A percentile compares a stretch with the other conserved stretches of the same genome.
phyloP scores from a whole-genome alignment of 2,888 invertebrate species.

The Netelia inedita region DNA sequence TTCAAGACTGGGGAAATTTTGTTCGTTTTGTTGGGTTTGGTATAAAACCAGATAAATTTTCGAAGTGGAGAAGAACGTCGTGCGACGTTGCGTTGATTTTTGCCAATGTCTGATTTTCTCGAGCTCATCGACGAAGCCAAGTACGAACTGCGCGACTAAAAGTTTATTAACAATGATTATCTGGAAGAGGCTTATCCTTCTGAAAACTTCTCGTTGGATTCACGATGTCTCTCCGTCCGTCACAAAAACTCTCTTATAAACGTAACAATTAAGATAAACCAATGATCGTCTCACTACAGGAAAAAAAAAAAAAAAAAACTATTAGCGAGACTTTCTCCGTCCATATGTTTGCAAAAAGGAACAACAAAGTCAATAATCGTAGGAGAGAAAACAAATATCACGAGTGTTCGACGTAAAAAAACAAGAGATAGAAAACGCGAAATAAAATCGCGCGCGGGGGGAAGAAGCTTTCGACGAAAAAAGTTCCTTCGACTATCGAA shows the following conservation, averaged over 20 bases:
- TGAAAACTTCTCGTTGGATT: conserved; percentile 31
- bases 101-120: not conserved
- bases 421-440: conserved; percentile 11
- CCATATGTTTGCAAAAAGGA: conserved; percentile 13
- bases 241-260: conserved; percentile 27
- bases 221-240: conserved; percentile 12
- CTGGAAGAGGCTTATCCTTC: conserved; percentile 46
- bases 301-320: too few relatives aligned
- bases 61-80: not conserved
- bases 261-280: conserved; percentile 23
- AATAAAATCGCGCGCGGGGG: not conserved
- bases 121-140: not conserved
- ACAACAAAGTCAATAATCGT: conserved; percentile 39
- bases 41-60: not conserved
- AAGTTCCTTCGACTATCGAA: conserved; percentile 7
- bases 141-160: not conserved
- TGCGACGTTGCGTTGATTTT: not conserved
- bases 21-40: not conserved
- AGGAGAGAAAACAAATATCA: conserved; percentile 50
- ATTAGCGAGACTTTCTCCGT: conserved; percentile 24
- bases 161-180: conserved; percentile 5
- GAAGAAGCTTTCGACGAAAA: not conserved
- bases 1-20: not conserved
- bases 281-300: conserved; percentile 20
- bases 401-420: conserved; percentile 20